Base-by-base conservation (phyloP, 2,113 vertebrate species). In the Nothocercus nigrocapillus region DNA sequence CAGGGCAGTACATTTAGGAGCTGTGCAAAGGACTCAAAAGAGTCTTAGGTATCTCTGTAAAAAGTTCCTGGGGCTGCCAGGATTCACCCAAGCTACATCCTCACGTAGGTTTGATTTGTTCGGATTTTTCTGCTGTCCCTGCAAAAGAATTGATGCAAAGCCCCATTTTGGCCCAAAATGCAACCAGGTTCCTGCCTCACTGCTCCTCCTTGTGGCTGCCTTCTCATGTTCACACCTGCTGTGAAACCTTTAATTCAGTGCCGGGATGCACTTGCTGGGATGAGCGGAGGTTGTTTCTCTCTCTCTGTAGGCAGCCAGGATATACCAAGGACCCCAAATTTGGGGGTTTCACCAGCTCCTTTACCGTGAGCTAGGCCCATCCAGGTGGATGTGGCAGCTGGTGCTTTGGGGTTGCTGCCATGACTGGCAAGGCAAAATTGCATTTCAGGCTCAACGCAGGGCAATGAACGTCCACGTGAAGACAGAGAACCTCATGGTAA, bases 91-190 rank as follows among this genome's bases (percentile, higher is more conserved):
- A 21, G 54, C 28, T 58, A 58, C 3, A 20, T 17, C 15, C 14
- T 19, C 42, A 2, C 13, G n/a, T 22, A 11, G 25, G 49, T 58
- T 78, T 70, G 61, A 11, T 19, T 14, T 0, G 1, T 25, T 6
- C n/a, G 34, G 14, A 15, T 72, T 62, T 77, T 45, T 27, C 62
- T 47, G 27, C 47, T 72, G 40, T 4, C 20, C 22, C 63, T 15
- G 7, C 7, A 28, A 79, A 59, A 3, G n/a, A 18, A 32, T 32
- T 32, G 16, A 18, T 32, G 54, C 28, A 30, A 56, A 56, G 28
- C 10, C 16, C 28, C 6, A 36, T 36, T 36, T 36, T 30, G 28
- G 30, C n/a, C 56, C 34, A 9, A 67, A 67, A 28, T 7, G 27
- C 6, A 27, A 28, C 36, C 36, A 18, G 42, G 18, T 14, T 51